Percentiles rank a stretch among this genome's conserved stretches.
phyloP scores from a whole-genome alignment of 2,888 invertebrate genomes.

The Brenthis ino region DNA sequence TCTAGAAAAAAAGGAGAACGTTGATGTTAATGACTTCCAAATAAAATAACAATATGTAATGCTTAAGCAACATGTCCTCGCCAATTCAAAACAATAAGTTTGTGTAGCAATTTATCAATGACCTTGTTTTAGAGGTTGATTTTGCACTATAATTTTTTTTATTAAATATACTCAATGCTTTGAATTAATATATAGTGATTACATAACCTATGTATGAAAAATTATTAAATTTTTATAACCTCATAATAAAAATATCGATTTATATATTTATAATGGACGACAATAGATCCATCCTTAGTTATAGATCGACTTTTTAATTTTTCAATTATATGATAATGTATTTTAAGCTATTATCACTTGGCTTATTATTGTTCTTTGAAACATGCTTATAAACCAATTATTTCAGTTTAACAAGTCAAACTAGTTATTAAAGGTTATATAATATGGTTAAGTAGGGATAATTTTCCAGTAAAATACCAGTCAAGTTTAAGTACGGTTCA shows the following conservation, averaged over 20 bases:
- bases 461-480: conserved; percentile 26
- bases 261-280: too few relatives aligned
- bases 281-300: too few relatives aligned
- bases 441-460: conserved; percentile 28
- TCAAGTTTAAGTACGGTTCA: conserved; percentile 34
- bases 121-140: conserved; percentile 25
- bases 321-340: background rate
- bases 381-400: conserved; percentile 6
- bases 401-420: conserved; percentile 22
- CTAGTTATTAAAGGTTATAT: conserved; percentile 30
- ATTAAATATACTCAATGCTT: too few relatives aligned
- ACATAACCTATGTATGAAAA: too few relatives aligned
- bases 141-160: background rate
- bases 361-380: conserved; percentile 13
- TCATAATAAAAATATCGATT: too few relatives aligned
- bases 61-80: conserved; percentile 27
- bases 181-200: too few relatives aligned
- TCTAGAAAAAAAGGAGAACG: conserved; percentile 7
- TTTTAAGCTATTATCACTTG: conserved; percentile 8
- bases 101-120: conserved; percentile 25
- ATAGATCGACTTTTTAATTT: too few relatives aligned
- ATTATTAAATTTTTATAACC: too few relatives aligned
- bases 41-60: conserved; percentile 10
- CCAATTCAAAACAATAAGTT: conserved; percentile 24
- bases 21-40: conserved; percentile 6